Conservation (phyloP, 2,113 vertebrate genomes). For the Sinocyclocheilus rhinocerous region DNA sequence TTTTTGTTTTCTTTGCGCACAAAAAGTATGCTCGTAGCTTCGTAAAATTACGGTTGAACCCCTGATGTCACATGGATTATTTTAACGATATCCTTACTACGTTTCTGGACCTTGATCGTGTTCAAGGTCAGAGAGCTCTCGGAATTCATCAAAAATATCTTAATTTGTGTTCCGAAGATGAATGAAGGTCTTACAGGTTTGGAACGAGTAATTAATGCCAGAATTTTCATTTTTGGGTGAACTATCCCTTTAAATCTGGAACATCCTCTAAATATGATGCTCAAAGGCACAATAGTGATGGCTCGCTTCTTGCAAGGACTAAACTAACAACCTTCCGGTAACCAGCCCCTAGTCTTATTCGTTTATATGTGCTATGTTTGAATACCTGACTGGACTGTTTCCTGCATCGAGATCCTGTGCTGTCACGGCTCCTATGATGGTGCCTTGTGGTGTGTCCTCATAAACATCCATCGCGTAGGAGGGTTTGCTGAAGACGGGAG, state of each 20-base stretch:
- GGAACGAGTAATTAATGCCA: too few relatives aligned
- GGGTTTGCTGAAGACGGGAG: conserved; percentile 91
- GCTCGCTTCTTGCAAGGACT: not conserved
- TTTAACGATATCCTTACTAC: too few relatives aligned
- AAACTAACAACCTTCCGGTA: not conserved
- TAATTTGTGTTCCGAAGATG: too few relatives aligned
- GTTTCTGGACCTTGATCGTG: too few relatives aligned
- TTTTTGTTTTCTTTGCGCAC: too few relatives aligned
- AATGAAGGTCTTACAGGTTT: too few relatives aligned
- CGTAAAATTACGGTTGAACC: too few relatives aligned
- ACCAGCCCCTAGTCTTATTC: not conserved
- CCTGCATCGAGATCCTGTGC: conserved; percentile 94
- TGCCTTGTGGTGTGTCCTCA: conserved; percentile 91
- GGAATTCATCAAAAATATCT: too few relatives aligned
- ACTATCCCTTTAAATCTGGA: not conserved
- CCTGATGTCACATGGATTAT: too few relatives aligned
- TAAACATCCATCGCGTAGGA: conserved; percentile 95
- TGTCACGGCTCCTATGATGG: conserved; percentile 95
- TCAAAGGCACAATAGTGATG: not conserved
- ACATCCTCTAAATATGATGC: not conserved
- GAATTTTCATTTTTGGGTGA: too few relatives aligned
- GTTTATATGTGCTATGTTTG: not conserved
- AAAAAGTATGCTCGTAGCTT: too few relatives aligned
- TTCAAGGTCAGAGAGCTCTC: too few relatives aligned
- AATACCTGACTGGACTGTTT: conserved; percentile 87